These are phyloP conservation scores for Callionymus lyra DNA, from an alignment of 2,113 vertebrate genomes.

Conservation along the genomic window DNA sequence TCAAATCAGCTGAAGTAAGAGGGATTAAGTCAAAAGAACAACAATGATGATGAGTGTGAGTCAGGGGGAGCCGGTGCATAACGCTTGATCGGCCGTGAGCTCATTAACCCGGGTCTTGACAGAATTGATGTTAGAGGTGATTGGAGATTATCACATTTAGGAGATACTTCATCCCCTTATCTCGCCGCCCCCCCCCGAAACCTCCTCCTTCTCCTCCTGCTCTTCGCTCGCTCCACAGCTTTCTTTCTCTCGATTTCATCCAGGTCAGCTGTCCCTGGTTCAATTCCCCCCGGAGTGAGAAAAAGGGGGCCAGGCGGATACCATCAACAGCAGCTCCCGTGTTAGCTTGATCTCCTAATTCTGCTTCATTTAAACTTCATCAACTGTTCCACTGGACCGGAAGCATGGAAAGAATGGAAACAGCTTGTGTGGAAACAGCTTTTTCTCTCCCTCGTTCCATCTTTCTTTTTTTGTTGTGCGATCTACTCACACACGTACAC, in stretches of 20 bases:
- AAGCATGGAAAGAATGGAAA: conserved; percentile 81
- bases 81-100: conserved; percentile 81
- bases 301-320: conserved; percentile 49
- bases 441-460: conserved; percentile 37
- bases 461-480: conserved; percentile 68
- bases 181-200: conserved; percentile 8
- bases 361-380: conserved; percentile 99
- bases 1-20: conserved; percentile 74
- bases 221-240: conserved; percentile 7
- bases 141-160: conserved; percentile 99
- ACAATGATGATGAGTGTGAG: conserved; percentile 66
- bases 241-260: conserved; percentile 61
- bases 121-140: conserved; percentile 83
- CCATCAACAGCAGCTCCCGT: conserved; percentile 64
- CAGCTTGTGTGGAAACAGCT: conserved; percentile 64
- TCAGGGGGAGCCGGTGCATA: conserved; percentile 58
- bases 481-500: conserved; percentile 42
- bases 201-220: conserved; percentile 2
- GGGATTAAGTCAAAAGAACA: conserved; percentile 78
- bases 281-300: conserved; percentile 60
- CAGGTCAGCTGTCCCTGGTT: conserved; percentile 64
- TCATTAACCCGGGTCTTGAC: conserved; percentile 91
- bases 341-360: conserved; percentile 93
- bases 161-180: conserved; percentile 67
- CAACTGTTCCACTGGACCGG: conserved; percentile 99